phyloP scores from a whole-genome alignment of 2,888 invertebrate genomes.

The Platycheirus rosarum region DNA sequence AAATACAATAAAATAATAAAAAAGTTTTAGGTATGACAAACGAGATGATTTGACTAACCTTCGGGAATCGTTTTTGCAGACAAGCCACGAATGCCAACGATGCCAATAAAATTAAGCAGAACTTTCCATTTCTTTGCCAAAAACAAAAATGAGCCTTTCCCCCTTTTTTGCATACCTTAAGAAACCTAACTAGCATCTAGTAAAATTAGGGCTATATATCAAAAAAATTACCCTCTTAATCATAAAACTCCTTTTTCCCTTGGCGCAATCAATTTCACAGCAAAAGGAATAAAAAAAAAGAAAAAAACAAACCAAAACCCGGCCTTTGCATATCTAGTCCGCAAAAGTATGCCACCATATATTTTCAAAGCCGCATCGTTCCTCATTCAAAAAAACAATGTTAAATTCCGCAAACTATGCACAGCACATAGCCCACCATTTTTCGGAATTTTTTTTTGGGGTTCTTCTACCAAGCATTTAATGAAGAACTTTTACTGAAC shows the following conservation, averaged over 20 bases:
- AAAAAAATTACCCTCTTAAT: not conserved
- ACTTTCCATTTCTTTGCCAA: too few relatives aligned
- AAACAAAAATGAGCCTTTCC: too few relatives aligned
- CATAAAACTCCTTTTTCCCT: slow-evolving; percentile 15
- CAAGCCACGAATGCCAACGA: too few relatives aligned
- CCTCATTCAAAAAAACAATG: slow-evolving; percentile 13
- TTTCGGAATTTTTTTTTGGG: slow-evolving; percentile 3
- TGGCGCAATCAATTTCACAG: slow-evolving; percentile 48
- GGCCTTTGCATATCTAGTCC: slow-evolving; percentile 3
- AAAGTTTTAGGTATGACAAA: too few relatives aligned
- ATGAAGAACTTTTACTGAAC: slow-evolving; percentile 46
- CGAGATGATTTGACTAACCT: too few relatives aligned
- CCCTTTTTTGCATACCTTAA: too few relatives aligned
- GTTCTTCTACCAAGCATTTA: slow-evolving; percentile 37
- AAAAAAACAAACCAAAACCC: slow-evolving; percentile 18
- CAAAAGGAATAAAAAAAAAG: too few relatives aligned
- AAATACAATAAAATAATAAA: too few relatives aligned
- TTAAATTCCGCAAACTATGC: slow-evolving; percentile 48
- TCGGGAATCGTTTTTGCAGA: too few relatives aligned
- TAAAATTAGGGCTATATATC: slow-evolving; percentile 15
- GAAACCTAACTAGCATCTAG: not conserved
- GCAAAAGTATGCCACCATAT: slow-evolving; percentile 34
- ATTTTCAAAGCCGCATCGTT: slow-evolving; percentile 20
- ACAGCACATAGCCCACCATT: slow-evolving; percentile 34
- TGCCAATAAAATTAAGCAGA: too few relatives aligned